These are phyloP conservation scores for Stictocephala bisonia DNA, from an alignment of 2,888 invertebrate genomes.

Conservation along the genomic window DNA sequence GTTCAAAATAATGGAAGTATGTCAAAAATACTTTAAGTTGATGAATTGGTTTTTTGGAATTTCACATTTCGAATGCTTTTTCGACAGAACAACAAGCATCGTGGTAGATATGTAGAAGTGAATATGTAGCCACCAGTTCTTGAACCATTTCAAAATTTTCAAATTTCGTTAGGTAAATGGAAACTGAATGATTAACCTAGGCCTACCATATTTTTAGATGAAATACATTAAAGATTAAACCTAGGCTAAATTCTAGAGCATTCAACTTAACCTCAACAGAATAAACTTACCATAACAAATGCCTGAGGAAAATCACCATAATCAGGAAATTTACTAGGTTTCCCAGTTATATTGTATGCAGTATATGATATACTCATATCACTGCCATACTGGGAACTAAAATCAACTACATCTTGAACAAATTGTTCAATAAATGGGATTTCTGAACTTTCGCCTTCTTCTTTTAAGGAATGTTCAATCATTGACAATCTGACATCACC, in stretches of 20 bases:
- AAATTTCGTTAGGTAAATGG: too few relatives aligned
- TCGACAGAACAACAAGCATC: too few relatives aligned
- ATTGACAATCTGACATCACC: conserved; percentile 45
- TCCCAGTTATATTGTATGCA: conserved; percentile 86
- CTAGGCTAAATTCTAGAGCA: not conserved
- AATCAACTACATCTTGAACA: conserved; percentile 81
- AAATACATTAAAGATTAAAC: not conserved
- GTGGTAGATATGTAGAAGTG: too few relatives aligned
- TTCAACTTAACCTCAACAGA: too few relatives aligned
- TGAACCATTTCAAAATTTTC: too few relatives aligned
- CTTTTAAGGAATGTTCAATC: conserved; percentile 40
- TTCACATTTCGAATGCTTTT: too few relatives aligned
- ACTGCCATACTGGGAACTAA: conserved; percentile 92
- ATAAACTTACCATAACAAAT: conserved; percentile 86
- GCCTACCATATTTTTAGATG: too few relatives aligned
- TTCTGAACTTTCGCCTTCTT: conserved; percentile 43
- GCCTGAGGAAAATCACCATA: conserved; percentile 94
- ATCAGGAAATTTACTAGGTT: conserved; percentile 85
- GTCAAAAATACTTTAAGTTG: too few relatives aligned
- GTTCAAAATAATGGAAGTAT: too few relatives aligned
- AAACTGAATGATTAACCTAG: too few relatives aligned
- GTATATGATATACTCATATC: conserved; percentile 89
- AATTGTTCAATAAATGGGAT: conserved; percentile 76
- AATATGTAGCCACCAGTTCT: too few relatives aligned
- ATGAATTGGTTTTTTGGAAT: too few relatives aligned